phyloP scores from a whole-genome alignment of 2,888 invertebrate species.

The Azorinus chamasolen region DNA sequence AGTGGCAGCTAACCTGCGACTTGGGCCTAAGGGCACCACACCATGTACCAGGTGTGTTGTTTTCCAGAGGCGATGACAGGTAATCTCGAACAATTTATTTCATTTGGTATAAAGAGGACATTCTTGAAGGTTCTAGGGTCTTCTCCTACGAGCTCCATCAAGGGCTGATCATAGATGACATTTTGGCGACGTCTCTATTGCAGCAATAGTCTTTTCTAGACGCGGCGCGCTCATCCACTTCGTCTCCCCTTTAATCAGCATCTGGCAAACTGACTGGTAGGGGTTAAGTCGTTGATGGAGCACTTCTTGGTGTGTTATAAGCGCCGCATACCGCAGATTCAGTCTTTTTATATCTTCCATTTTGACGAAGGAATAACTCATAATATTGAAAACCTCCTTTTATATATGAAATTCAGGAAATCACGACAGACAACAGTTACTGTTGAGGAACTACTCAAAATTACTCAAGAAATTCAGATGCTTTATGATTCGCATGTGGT shows the following conservation, averaged over 20 bases:
- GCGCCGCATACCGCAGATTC: slow-evolving; percentile 37
- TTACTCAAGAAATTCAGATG: no score
- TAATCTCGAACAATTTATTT: no score
- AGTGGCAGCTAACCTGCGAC: no score
- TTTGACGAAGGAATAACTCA: slow-evolving; percentile 42
- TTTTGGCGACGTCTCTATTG: slow-evolving; percentile 28
- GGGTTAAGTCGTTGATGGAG: slow-evolving; percentile 29
- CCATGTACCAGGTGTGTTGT: no score
- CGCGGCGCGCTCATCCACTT: slow-evolving; percentile 28
- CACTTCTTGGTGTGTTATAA: slow-evolving; percentile 34
- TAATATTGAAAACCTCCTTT: slow-evolving; percentile 33
- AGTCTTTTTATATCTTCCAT: slow-evolving; percentile 42
- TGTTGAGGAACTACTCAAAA: no score
- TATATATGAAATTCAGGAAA: slow-evolving; percentile 19
- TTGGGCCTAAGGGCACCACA: no score
- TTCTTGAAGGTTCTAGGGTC: no score
- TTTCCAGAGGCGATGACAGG: no score
- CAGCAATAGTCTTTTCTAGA: slow-evolving; percentile 53
- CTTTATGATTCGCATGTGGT: slow-evolving; percentile 30
- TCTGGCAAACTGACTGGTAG: slow-evolving; percentile 33
- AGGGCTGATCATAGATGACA: no score
- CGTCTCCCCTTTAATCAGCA: slow-evolving; percentile 35
- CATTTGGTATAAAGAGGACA: no score
- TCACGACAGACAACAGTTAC: slow-evolving; percentile 18
- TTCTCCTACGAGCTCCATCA: no score